Evolutionary conservation across 2,113 vertebrate genomes (phyloP).

Genomic region (Uropsilus gracilis): DNA sequence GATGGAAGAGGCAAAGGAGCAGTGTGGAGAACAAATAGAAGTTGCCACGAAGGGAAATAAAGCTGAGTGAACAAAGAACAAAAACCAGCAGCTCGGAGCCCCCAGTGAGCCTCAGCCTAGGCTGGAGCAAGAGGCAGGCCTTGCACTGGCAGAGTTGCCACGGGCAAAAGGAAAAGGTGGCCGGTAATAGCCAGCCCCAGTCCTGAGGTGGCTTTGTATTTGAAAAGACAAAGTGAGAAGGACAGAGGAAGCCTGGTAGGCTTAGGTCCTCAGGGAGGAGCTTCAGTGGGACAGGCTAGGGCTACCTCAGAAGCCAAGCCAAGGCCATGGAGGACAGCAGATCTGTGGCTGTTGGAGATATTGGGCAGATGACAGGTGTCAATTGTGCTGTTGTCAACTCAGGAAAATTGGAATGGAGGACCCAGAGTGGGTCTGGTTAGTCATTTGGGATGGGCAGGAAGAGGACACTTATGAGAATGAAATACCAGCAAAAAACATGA

Average conservation of each 20-base stretch:
- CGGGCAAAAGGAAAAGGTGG: neutral
- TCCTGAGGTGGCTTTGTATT: neutral
- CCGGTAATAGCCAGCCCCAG: constrained; percentile 35
- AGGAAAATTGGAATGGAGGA: constrained; percentile 71
- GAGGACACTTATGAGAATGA: neutral
- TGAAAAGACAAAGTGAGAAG: constrained; percentile 43
- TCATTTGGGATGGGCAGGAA: constrained; percentile 61
- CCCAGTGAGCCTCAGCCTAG: constrained; percentile 29
- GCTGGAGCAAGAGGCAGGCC: constrained; percentile 40
- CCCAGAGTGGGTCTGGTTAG: constrained; percentile 82
- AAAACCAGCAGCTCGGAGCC: neutral
- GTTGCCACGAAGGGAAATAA: too few species aligned
- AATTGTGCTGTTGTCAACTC: neutral
- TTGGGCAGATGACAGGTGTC: neutral
- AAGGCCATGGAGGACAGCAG: neutral
- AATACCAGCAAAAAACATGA: too few species aligned
- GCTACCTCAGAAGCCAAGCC: neutral
- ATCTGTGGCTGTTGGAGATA: rapidly evolving
- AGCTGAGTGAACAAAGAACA: too few species aligned
- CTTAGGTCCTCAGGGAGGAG: constrained; percentile 34
- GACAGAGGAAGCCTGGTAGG: constrained; percentile 70
- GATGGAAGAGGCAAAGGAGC: too few species aligned
- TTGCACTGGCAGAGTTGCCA: neutral
- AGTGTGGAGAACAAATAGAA: too few species aligned
- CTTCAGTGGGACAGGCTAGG: constrained; percentile 26